Percentiles rank a stretch among this genome's conserved stretches.
phyloP scores from a whole-genome alignment of 1,140 invertebrate genomes.

The Apis laboriosa region DNA sequence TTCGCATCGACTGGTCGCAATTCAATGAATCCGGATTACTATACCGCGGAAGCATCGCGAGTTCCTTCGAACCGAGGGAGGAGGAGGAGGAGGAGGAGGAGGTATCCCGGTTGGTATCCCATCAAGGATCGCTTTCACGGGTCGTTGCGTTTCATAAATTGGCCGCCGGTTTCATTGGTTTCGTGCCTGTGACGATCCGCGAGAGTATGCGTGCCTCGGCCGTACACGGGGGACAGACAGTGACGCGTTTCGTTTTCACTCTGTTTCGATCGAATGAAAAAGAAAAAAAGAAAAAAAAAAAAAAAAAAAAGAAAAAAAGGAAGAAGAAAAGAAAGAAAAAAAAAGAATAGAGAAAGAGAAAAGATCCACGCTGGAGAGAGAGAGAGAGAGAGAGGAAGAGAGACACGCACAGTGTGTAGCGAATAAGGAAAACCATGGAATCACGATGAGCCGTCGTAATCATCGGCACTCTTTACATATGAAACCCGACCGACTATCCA shows the following conservation, averaged over 20 bases:
- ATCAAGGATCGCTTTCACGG: conserved; percentile 68
- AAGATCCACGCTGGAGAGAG: no score
- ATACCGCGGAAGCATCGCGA: neutral
- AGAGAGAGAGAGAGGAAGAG: no score
- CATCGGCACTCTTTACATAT: conserved; percentile 66
- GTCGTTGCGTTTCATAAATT: conserved; percentile 67
- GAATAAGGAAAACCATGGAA: conserved; percentile 48
- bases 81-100: neutral
- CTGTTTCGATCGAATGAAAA: conserved; percentile 28
- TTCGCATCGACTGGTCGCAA: conserved; percentile 18
- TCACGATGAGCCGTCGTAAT: conserved; percentile 68
- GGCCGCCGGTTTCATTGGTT: conserved; percentile 62
- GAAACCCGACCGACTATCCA: conserved; percentile 54
- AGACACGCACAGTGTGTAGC: neutral
- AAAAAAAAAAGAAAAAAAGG: neutral
- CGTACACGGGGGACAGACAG: conserved; percentile 23
- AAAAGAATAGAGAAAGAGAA: no score
- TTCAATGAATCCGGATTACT: conserved; percentile 46
- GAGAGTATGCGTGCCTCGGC: conserved; percentile 18
- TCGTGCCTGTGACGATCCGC: conserved; percentile 46
- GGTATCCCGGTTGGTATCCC: conserved; percentile 24
- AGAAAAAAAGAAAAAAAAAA: no score
- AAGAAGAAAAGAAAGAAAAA: neutral
- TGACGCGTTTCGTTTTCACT: conserved; percentile 38
- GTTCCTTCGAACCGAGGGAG: conserved; percentile 31